phyloP scores from a whole-genome alignment of 2,797 vertebrate genomes.

The Crypturellus tataupa region DNA sequence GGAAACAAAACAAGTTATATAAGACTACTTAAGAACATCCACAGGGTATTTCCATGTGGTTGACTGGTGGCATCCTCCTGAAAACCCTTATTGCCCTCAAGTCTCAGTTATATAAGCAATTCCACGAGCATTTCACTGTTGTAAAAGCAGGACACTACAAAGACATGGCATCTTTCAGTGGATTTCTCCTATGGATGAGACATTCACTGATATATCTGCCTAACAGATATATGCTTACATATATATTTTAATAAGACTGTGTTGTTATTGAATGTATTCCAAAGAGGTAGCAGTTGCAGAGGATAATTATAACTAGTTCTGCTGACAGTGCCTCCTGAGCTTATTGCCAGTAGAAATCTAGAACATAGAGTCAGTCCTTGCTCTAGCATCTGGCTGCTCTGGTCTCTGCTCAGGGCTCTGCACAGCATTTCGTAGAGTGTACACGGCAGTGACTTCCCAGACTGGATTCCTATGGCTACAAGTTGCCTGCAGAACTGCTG shows the following conservation, averaged over 20 bases:
- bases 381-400: neutral
- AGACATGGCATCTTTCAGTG: neutral
- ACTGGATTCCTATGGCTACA: neutral
- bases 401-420: neutral
- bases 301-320: neutral
- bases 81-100: neutral
- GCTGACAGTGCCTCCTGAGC: neutral
- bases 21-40: neutral
- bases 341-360: neutral
- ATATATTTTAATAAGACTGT: neutral
- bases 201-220: neutral
- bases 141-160: neutral
- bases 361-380: neutral
- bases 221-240: neutral
- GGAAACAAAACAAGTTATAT: neutral
- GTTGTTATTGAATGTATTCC: neutral
- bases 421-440: neutral
- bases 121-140: neutral
- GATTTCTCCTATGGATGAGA: neutral
- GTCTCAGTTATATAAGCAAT: neutral
- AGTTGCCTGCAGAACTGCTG: neutral
- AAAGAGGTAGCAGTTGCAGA: neutral
- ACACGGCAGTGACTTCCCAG: neutral
- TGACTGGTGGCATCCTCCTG: neutral
- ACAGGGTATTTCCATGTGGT: neutral